Evolutionary conservation across 2,797 vertebrate genomes (phyloP).

Genomic region (Mormyrops attenuatus): DNA sequence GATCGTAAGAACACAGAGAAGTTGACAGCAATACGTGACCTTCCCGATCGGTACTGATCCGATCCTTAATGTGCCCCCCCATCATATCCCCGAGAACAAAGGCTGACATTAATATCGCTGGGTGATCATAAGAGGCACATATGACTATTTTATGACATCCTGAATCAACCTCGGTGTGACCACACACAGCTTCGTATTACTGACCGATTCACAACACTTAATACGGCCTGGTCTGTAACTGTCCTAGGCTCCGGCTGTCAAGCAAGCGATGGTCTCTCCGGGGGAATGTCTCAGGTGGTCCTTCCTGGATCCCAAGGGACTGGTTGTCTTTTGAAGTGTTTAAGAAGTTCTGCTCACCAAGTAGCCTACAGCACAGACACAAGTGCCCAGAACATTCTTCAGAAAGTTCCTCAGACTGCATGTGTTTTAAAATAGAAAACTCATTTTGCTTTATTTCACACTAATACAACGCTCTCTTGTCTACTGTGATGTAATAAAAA

Average conservation of each 20-base stretch:
- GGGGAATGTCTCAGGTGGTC: neutral
- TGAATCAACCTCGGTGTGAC: neutral
- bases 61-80: neutral
- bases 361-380: neutral
- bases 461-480: neutral
- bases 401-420: neutral
- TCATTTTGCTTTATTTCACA: neutral
- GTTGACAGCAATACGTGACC: neutral
- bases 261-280: neutral
- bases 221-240: neutral
- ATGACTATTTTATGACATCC: slow-evolving; percentile 7
- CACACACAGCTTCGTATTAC: neutral
- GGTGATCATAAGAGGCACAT: neutral
- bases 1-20: neutral
- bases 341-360: neutral
- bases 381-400: neutral
- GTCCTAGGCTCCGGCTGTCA: neutral
- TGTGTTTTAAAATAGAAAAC: neutral
- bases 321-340: neutral
- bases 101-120: neutral
- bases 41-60: neutral
- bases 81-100: neutral
- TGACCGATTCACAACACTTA: neutral
- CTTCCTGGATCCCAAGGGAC: neutral
- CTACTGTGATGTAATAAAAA: neutral